Evolutionary conservation across 1,140 invertebrate genomes (phyloP), one percentile per base, ranked within the genome.

Genomic region (Zeugodacus cucurbitae): DNA sequence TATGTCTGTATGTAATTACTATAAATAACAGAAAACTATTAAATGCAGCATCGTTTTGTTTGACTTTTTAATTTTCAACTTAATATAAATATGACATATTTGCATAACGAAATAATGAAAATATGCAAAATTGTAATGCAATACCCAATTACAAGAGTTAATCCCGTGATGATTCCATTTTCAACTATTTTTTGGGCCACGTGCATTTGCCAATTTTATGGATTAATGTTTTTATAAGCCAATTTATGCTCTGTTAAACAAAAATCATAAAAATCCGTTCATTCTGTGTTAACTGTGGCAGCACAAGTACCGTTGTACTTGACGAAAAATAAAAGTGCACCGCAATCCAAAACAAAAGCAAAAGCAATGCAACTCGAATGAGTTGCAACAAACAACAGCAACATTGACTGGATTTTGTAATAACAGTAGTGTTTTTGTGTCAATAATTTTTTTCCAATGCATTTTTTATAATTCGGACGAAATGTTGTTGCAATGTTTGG

Each of bases 171-270:
- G 10, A 14, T n/a, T 59, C n/a, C 8, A 0, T 26, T 59, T 7
- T 59, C n/a, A n/a, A n/a, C n/a, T n/a, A n/a, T n/a, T 22, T 59
- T 59, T 59, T 8, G n/a, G 1, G 0, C n/a, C 58, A 26, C n/a
- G 2, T 62, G 5, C 58, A 34, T 70, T 70, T 70, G 32, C 32
- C 17, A 70, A 70, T 70, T 70, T 29, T 70, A 70, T 70, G 34
- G 29, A 34, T 70, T 70, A 14, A 70, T 32, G 17, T 70, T 70
- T 70, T 70, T 70, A 70, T 34, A 70, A 14, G 14, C 22, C 14
- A 29, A 70, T 70, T 70, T 70, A 70, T 70, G 64, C 64, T 70
- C 64, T 70, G 32, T 70, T 70, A 32, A 70, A 32, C 64, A 17
- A 70, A 70, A 17, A 14, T 62, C 58, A 62, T 62, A 62, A 62